Evolutionary conservation across 2,888 invertebrate species (phyloP), one percentile per base, ranked within the genome.

Genomic region (Ditula angustiorana): DNA sequence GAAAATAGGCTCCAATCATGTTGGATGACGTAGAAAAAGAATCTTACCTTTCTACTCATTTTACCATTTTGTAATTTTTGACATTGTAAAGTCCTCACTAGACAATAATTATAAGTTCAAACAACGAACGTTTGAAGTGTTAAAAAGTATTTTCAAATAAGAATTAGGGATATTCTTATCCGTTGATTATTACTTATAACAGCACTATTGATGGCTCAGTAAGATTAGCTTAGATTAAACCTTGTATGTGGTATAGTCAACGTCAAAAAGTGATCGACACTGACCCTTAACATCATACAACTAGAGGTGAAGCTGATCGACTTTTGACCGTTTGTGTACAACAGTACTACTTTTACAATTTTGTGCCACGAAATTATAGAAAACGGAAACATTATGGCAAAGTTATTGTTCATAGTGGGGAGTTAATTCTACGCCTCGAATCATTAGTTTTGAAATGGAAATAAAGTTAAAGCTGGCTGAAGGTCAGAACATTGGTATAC

Each of bases 311-410:
- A 41, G 8, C 19, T 21, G 2, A n/a, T 30, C 5, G 50, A 30
- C 5, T 19, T 37, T 41, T 50, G 2, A 19, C 11, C 16, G 19
- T 50, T 50, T 28, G 16, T 13, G 30, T 19, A 41, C 23, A 16
- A 60, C 33, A 58, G 30, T 44, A 52, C 16, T 33, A 52, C 11
- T 33, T 52, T 61, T 37, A 23, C 44, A 44, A n/a, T 61, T 24
- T 33, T 21, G 3, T 52, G 21, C 30, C 52, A 52, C 23, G 16
- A 53, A 44, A 52, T 44, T 41, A 24, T 50, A 50, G 11, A 44
- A 53, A 61, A 44, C 60, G 60, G 60, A 61, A 61, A 61, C 60
- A 52, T 61, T 44, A 61, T 33, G 16, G 52, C 30, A 8, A 53
- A 61, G 52, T 61, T 53, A 61, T 46, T 26, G 44, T 61, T 60